phyloP scores from a whole-genome alignment of 1,140 invertebrate species.

The Galendromus occidentalis region DNA sequence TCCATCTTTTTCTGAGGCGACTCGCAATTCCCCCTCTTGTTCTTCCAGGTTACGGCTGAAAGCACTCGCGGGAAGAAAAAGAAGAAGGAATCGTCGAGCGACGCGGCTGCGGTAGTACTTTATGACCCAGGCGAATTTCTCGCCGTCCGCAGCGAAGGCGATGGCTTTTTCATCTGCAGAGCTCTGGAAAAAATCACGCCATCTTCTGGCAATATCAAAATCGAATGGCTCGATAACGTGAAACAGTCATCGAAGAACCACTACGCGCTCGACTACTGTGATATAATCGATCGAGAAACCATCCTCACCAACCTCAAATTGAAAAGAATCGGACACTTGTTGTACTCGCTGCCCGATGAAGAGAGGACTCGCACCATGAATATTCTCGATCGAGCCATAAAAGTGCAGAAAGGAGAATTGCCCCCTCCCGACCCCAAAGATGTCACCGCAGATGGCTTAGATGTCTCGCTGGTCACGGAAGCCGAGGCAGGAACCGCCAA shows the following conservation, averaged over 20 bases:
- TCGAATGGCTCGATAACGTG: slow-evolving; percentile 61
- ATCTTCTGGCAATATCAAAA: slow-evolving; percentile 45
- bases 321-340: slow-evolving; percentile 45
- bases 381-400: slow-evolving; percentile 59
- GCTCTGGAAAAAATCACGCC: slow-evolving; percentile 66
- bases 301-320: slow-evolving; percentile 65
- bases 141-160: slow-evolving; percentile 55
- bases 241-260: slow-evolving; percentile 22
- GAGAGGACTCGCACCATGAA: slow-evolving; percentile 56
- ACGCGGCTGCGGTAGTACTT: slow-evolving; percentile 36
- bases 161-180: slow-evolving; percentile 73
- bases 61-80: background rate
- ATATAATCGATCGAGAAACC: slow-evolving; percentile 45
- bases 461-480: background rate
- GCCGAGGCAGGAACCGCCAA: background rate
- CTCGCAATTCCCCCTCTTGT: background rate
- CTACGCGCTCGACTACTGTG: slow-evolving; percentile 67
- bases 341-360: slow-evolving; percentile 44
- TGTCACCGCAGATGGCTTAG: background rate
- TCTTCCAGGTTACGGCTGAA: background rate
- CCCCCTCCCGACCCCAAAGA: background rate
- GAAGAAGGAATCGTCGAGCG: background rate
- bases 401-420: slow-evolving; percentile 43
- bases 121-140: slow-evolving; percentile 45
- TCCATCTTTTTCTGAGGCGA: background rate